Evolutionary conservation across 2,113 vertebrate species (phyloP), one percentile per base, ranked within the genome.

Genomic region (Rhegmatorhina hoffmannsi): DNA sequence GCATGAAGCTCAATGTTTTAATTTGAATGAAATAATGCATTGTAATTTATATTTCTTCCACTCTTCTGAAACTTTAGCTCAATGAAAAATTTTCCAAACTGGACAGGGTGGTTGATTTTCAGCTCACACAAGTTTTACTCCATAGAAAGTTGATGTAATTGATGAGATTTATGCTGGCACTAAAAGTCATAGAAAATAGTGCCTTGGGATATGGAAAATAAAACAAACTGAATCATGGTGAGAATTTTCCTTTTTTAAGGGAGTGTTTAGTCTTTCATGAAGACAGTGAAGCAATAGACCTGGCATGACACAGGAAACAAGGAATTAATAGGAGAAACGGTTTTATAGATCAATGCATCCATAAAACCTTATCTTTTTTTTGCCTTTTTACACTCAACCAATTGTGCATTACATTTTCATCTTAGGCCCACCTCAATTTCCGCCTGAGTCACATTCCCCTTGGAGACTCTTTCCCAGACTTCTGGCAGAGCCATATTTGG

Each of bases 171-270:
- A 87, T 94, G 80, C 94, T 93, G 66, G 64, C 83, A 90, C 81
- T 92, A 88, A 46, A 93, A 90, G 69, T 40, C 59, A 64, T 88
- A 94, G 91, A 95, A 95, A 93, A 84, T 33, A 81, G 69, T 49
- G 82, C 85, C 60, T 81, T 86, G 84, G 85, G 83, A 87, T 81
- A 90, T 73, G 93, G 92, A 95, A 97, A 96, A 72, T 83, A 87
- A 93, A 96, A 87, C 74, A 93, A 94, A 86, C 38, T 60, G 56
- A 89, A 88, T 78, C 49, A 80, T 20, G 17, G 66, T 92, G 67
- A 85, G 62, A 92, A 67, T 83, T 95, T 89, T 95, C 87, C 89
- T 95, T 80, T 80, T 90, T 90, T 70, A 84, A 90, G 72, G 68
- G 68, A 33, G n/a, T 72, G 36, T 89, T 96, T 90, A 95, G 76